Evolutionary conservation across 1,140 invertebrate species (phyloP), one percentile per base, ranked within the genome.

Genomic region (Lepidostoma basale): DNA sequence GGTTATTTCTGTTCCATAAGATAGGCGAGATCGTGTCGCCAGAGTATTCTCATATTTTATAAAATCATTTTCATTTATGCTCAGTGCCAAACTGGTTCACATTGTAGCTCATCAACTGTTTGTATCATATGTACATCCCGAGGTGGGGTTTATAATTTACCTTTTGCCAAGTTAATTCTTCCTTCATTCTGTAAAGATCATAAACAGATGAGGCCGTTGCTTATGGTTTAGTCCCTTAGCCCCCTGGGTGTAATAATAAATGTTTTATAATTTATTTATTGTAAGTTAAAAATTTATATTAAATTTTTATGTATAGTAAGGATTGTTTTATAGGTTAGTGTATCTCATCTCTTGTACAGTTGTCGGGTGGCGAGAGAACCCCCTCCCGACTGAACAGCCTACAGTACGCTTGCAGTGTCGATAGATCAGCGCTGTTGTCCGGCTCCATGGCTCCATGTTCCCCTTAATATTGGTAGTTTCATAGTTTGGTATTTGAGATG

Each of bases 41-140:
- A 65, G 16, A 62, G 49, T 49, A 69, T 56, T 67, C n/a, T 65
- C 42, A 64, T 65, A 60, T 66, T 66, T 70, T 70, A 62, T 66
- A 60, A 42, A 52, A 30, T 25, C 58, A 26, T 16, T 33, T 30
- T 30, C 23, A 56, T 45, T 18, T 26, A 28, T 54, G 8, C 2
- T 44, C 23, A 62, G 42, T 44, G n/a, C 25, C 25, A 33, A 30
- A 20, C 6, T 20, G 42, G 22, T n/a, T n/a, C n/a, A n/a, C n/a
- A n/a, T n/a, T n/a, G n/a, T n/a, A n/a, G n/a, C n/a, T n/a, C n/a
- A n/a, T n/a, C n/a, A n/a, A n/a, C n/a, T n/a, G n/a, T n/a, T n/a
- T n/a, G n/a, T n/a, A n/a, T n/a, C n/a, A n/a, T n/a, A n/a, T n/a
- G n/a, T n/a, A n/a, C n/a, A n/a, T n/a, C n/a, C n/a, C n/a, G n/a